phyloP scores from a whole-genome alignment of 1,140 invertebrate genomes.

The Amyelois transitella region DNA sequence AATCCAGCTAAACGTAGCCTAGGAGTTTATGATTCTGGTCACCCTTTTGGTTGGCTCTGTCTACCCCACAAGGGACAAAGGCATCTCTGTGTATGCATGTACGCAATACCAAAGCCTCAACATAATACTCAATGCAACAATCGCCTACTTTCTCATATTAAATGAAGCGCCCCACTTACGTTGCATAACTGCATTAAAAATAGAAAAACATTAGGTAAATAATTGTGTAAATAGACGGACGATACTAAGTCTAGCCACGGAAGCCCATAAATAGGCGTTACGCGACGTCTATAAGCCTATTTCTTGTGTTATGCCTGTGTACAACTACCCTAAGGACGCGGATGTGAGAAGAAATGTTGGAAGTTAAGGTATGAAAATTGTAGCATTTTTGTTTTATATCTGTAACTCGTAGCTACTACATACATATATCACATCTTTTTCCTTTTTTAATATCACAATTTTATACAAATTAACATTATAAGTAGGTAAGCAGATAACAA shows the following conservation, averaged over 20 bases:
- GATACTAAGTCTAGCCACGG: conserved; percentile 1
- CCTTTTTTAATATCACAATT: too few relatives aligned
- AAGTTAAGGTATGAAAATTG: not conserved
- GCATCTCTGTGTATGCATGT: too few relatives aligned
- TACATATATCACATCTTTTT: too few relatives aligned
- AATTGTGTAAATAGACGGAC: not conserved
- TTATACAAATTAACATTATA: too few relatives aligned
- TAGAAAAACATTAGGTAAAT: not conserved
- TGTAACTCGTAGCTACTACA: too few relatives aligned
- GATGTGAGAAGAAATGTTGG: not conserved
- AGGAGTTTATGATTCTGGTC: too few relatives aligned
- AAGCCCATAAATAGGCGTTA: conserved; percentile 18
- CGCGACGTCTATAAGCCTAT: conserved; percentile 13
- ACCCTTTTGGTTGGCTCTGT: too few relatives aligned
- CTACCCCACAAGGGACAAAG: too few relatives aligned
- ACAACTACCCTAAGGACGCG: not conserved
- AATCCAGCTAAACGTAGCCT: too few relatives aligned
- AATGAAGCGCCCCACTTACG: not conserved
- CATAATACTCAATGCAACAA: not conserved
- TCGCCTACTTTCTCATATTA: conserved; percentile 4
- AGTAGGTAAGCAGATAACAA: too few relatives aligned
- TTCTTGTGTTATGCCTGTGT: conserved; percentile 10
- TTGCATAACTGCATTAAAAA: not conserved
- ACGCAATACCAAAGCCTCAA: too few relatives aligned
- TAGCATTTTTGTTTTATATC: too few relatives aligned